Conservation (phyloP, 2,797 vertebrate species). For the Phrynocephalus guinanensis region DNA sequence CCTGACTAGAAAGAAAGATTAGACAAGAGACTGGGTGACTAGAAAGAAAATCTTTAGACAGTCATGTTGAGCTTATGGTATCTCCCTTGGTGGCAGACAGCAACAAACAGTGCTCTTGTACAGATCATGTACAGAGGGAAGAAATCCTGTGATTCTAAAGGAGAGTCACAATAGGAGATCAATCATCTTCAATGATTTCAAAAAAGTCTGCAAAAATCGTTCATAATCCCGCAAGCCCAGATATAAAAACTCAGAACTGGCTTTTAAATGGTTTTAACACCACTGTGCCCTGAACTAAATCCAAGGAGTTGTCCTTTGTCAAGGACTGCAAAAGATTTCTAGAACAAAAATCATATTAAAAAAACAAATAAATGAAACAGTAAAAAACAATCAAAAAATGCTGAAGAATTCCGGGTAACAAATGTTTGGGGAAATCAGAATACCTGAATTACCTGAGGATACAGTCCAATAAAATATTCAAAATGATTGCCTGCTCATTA, state of each 20-base stretch:
- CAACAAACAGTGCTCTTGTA: accelerated
- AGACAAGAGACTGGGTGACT: conserved; percentile 19
- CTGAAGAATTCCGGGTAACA: too few species aligned
- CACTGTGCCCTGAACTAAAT: too few species aligned
- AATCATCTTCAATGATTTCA: neutral
- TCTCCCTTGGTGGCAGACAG: neutral
- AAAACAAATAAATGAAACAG: too few species aligned
- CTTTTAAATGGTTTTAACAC: neutral
- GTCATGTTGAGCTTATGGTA: neutral
- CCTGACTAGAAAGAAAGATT: conserved; percentile 19
- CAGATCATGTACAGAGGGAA: conserved; percentile 6
- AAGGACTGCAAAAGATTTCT: neutral
- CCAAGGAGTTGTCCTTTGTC: too few species aligned
- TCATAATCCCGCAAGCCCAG: neutral
- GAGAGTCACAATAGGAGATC: neutral
- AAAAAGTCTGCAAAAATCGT: neutral
- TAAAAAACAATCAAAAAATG: too few species aligned
- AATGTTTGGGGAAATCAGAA: too few species aligned
- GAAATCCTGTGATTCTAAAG: neutral
- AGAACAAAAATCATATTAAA: neutral
- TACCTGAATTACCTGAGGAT: too few species aligned
- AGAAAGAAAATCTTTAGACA: conserved; percentile 39
- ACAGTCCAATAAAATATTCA: too few species aligned
- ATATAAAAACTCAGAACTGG: too few species aligned
- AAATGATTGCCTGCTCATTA: too few species aligned